Base-by-base conservation (phyloP, 2,888 invertebrate species). In the Meandrusa payeni region DNA sequence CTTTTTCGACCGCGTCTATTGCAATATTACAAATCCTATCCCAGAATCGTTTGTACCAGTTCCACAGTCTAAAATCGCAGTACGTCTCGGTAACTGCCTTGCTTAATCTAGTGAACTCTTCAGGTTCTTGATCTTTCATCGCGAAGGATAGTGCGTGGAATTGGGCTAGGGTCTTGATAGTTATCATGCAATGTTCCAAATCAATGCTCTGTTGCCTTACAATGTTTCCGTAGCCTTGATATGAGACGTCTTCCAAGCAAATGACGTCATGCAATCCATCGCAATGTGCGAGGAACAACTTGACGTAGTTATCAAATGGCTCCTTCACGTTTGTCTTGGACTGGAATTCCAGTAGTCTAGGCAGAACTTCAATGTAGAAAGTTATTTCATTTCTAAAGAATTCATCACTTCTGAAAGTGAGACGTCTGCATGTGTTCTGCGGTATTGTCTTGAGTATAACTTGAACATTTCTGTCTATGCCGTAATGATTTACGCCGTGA, bases 321-420 rank as follows among this genome's bases (percentile, higher is more conserved):
- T 89, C 79, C 5, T 61, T 57, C 0, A 82, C 2, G 2, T 65
- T 59, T 50, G 76, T 85, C 1, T 52, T 62, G 0, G 72, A 51
- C 54, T 88, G 87, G 40, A 88, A 90, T 19, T 79, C 61, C 0
- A 89, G 56, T 42, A 90, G 52, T 1, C 54, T 71, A 3, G 89
- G 88, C 48, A 90, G 69, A 2, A 89, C 85, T 50, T 71, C 72
- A 17, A 76, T 74, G 65, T 94, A 94, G 64, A 94, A 93, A 41
- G 78, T 73, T 0, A 92, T 91, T 73, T 94, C 94, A 59, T 93
- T 94, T 47, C 78, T 77, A 59, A 94, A 94, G 64, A 93, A 94
- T 31, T 92, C 92, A 1, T 80, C 61, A 22, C 91, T 92, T 42
- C 91, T 85, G 54, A 89, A 94, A 0, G 93, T 90, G 13, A 91